phyloP scores from a whole-genome alignment of 2,113 vertebrate genomes.

The Lycaon pictus region DNA sequence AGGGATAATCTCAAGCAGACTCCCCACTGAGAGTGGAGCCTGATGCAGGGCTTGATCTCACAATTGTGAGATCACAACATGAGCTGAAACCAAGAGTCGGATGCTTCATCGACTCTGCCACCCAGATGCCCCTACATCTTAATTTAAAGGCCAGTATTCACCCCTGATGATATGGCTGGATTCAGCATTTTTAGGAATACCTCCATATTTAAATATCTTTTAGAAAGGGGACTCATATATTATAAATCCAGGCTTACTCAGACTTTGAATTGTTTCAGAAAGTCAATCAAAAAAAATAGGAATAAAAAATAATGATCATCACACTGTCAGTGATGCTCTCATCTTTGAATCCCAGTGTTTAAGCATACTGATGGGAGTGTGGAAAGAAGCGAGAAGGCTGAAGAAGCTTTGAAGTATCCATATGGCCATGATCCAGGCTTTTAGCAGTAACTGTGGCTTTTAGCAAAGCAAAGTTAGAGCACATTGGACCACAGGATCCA shows the following conservation, averaged over 20 bases:
- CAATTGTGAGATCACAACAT: background rate
- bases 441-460: rapidly evolving
- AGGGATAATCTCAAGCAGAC: background rate
- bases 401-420: rapidly evolving
- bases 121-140: background rate
- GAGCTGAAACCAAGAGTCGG: background rate
- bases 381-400: background rate
- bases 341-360: background rate
- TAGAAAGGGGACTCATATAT: no score
- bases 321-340: no score
- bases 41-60: background rate
- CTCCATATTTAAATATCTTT: background rate
- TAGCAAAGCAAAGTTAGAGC: background rate
- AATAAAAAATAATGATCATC: background rate
- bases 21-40: background rate
- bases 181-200: slow-evolving; percentile 58
- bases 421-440: rapidly evolving
- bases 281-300: background rate
- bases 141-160: background rate
- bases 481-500: rapidly evolving
- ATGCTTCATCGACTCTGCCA: background rate
- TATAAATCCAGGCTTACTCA: background rate
- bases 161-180: background rate
- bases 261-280: background rate
- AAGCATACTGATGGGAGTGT: rapidly evolving